Evolutionary conservation across 2,888 invertebrate species (phyloP), one percentile per base, ranked within the genome.

Genomic region (Phoronis australis): DNA sequence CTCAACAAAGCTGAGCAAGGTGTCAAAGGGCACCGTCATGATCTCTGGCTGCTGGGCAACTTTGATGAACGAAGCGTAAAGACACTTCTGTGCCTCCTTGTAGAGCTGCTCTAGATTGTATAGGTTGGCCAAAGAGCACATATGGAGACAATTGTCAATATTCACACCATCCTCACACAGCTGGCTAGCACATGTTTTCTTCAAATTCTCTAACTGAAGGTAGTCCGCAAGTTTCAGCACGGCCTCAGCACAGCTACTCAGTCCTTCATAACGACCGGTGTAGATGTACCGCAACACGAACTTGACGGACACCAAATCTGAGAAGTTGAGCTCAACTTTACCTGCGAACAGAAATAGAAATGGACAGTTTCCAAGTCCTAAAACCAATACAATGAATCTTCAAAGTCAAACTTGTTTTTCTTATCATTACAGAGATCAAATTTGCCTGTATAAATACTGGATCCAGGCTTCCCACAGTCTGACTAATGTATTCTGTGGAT

Each of bases 191-290:
- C 66, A 66, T 18, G n/a, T 18, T 15, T 37, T 4, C n/a, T 44
- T 44, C 31, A 44, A 18, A 20, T 21, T 18, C 6, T 26, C 35
- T 4, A 67, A 61, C 45, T 67, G 67, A 20, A 67, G 56, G 42
- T 65, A 67, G 46, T 67, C 67, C 1, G 66, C 64, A 12, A 60
- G 62, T 48, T 66, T 61, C 4, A 67, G 55, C 12, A 66, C 48
- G 20, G 62, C 61, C 23, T 55, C 51, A 3, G 64, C 55, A 5
- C 49, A 51, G 12, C 57, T 54, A 37, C 59, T 59, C 3, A 45
- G 51, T 4, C 66, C 50, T 35, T 58, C 57, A 3, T 61, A 47
- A 5, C 42, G 48, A 4, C 67, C 67, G 3, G 55, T 48, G 47
- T 67, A 67, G 26, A 67, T 55, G 47, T 62, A 66, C 20, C 57